Evolutionary conservation across 23 tunicate species (phyloP), one percentile per base, ranked within the genome.

Genomic region (Ascidia mentula): DNA sequence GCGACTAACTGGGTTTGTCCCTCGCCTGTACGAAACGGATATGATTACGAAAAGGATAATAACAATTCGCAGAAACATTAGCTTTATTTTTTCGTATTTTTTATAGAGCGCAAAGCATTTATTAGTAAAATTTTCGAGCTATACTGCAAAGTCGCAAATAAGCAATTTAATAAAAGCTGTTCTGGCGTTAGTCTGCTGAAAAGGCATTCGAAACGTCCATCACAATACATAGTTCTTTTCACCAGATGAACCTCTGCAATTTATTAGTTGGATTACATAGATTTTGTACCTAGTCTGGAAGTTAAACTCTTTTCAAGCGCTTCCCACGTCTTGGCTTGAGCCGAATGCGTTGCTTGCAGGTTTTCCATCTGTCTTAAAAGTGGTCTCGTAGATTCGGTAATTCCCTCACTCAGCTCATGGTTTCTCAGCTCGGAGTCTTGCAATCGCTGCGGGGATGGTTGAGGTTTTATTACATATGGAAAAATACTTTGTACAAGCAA

Each of bases 341-440:
- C 75, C 18, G 98, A 84, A 38, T 93, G 86, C 0, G 89, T 88
- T 22, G 82, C 46, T 46, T 92, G 97, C 0, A 93, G 46, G 45
- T 86, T 88, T 60, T 88, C 98, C 76, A 93, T 88, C 53, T 93
- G 98, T 15, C 98, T 60, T 15, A 93, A 60, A 7, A 93, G 77
- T n/a, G 98, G 98, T 45, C 98, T 75, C 0, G 98, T 93, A 6
- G 92, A 85, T 18, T 76, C 89, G 3, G 93, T 78, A 0, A 93
- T 82, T 59, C 73, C 81, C 18, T 93, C 89, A 40, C 93, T 80
- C 70, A 93, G 80, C 70, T 93, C 98, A 37, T 88, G 90, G 53
- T 93, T 93, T 8, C 98, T 84, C 36, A 74, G 69, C 38, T 93
- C 98, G 4, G 93, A 88, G 59, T 93, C 98, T 76, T 93, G 93